A percentile compares a stretch with the other conserved stretches of the same genome.
Evolutionary conservation across 1,140 invertebrate species (phyloP).

Genomic region (Macrosteles quadrilineatus): DNA sequence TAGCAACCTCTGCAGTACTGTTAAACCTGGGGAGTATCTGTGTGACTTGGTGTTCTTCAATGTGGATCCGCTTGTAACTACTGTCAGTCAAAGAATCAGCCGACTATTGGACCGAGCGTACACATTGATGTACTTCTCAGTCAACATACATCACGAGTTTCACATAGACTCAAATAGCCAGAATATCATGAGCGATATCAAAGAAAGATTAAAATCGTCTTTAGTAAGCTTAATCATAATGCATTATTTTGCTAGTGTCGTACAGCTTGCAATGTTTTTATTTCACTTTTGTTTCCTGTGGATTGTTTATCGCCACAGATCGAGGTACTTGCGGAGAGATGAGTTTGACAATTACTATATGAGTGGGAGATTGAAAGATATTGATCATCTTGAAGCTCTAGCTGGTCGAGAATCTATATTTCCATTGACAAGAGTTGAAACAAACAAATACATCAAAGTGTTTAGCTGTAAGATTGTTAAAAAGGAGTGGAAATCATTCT

Average conservation of each 20-base stretch:
- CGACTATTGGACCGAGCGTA: not conserved
- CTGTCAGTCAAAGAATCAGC: conserved; percentile 1
- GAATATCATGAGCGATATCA: not conserved
- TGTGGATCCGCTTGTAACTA: not conserved
- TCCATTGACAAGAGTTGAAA: not conserved
- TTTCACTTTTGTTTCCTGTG: too few relatives aligned
- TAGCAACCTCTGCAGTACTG: not conserved
- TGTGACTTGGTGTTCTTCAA: conserved; percentile 13
- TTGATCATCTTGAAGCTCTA: not conserved
- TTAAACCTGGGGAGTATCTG: not conserved
- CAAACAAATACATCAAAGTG: not conserved
- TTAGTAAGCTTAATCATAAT: too few relatives aligned
- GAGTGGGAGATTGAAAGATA: not conserved
- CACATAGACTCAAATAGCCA: not conserved
- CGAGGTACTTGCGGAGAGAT: not conserved
- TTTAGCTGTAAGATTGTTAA: not conserved
- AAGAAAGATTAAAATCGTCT: not conserved
- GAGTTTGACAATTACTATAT: conserved; percentile 13
- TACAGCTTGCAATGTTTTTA: too few relatives aligned
- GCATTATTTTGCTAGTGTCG: too few relatives aligned
- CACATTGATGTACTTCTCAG: not conserved
- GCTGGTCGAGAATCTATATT: not conserved
- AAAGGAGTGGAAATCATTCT: not conserved
- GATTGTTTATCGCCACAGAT: not conserved
- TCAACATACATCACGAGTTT: conserved; percentile 8